Evolutionary conservation across 2,797 vertebrate genomes (phyloP), one percentile per base, ranked within the genome.

Genomic region (Sebastes iracundus): DNA sequence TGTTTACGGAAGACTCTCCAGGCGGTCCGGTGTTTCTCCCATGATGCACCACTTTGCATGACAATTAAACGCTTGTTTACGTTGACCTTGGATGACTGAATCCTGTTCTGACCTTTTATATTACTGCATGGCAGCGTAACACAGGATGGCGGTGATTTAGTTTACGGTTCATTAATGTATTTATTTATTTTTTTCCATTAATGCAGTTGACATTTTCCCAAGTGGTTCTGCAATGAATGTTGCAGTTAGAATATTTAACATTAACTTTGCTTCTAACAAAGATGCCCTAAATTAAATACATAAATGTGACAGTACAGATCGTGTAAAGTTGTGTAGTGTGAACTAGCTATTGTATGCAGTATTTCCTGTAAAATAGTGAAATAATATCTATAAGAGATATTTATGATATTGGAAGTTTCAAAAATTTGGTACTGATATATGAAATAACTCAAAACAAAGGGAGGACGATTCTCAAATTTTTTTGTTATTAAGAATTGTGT

Each of bases 11-110:
- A 2, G 30, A 72, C 59, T 80, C 33, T 32, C 7, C 56, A 3
- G 56, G n/a, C 69, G 0, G 14, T 5, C 60, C 1, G 0, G 12
- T 7, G 25, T 63, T 55, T 78, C 79, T 83, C 79, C 70, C 75
- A 77, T 73, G 81, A 84, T 83, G 85, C 72, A 65, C 52, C 38
- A 2, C 68, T 62, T n/a, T 2, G 18, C 75, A 66, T 63, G 58
- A 20, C 46, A 55, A 72, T 82, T 62, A 74, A 59, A 74, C 11
- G 6, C 30, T 30, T 42, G 27, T 83, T 59, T 23, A 69, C 6
- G 0, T 3, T 58, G 56, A 85, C 75, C 72, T 67, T 38, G 75
- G 23, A 22, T 8, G 62, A 70, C 59, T 46, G 32, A 61, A 65
- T 46, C 4, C 46, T 28, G 14, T 12, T 35, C 30, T 35, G 42